These are phyloP conservation scores for Poecilia latipinna DNA, from an alignment of 2,113 vertebrate species.

Conservation along the genomic window DNA sequence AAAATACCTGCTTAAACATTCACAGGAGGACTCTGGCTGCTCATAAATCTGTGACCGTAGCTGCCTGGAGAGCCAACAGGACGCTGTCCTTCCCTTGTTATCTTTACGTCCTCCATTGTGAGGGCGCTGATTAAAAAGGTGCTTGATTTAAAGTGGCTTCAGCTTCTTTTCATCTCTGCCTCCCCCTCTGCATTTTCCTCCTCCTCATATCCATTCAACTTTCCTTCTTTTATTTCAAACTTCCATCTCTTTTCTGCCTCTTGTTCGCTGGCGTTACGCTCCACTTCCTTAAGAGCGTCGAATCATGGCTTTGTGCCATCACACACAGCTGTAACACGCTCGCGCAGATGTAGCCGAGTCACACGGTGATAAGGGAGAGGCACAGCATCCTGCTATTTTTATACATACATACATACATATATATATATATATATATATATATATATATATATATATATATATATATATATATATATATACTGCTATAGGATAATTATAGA, in stretches of 20 bases:
- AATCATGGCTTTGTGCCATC: constrained; percentile 24
- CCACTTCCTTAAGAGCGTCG: constrained; percentile 50
- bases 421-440: too few relatives aligned
- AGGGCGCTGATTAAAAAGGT: constrained; percentile 60
- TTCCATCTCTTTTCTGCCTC: constrained; percentile 5
- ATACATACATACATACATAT: too few relatives aligned
- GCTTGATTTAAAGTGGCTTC: constrained; percentile 62
- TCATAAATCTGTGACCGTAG: constrained; percentile 47
- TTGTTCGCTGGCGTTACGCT: constrained; percentile 19
- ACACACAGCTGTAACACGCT: constrained; percentile 18
- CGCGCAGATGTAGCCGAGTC: constrained; percentile 1
- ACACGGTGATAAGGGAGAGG: constrained; percentile 1
- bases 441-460: too few relatives aligned
- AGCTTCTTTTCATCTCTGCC: constrained; percentile 16
- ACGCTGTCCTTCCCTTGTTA: constrained; percentile 55
- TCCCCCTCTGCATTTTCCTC: constrained; percentile 35
- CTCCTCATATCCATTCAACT: background rate
- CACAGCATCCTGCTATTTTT: too few relatives aligned
- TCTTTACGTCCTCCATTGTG: constrained; percentile 58
- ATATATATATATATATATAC: too few relatives aligned
- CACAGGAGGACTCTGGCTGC: constrained; percentile 34
- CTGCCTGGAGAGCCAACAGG: constrained; percentile 18
- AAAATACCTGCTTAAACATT: constrained; percentile 40
- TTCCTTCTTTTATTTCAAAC: background rate
- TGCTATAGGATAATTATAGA: constrained; percentile 31